Conservation (phyloP, 2,888 invertebrate genomes). For the Omphaloscelis lunosa region DNA sequence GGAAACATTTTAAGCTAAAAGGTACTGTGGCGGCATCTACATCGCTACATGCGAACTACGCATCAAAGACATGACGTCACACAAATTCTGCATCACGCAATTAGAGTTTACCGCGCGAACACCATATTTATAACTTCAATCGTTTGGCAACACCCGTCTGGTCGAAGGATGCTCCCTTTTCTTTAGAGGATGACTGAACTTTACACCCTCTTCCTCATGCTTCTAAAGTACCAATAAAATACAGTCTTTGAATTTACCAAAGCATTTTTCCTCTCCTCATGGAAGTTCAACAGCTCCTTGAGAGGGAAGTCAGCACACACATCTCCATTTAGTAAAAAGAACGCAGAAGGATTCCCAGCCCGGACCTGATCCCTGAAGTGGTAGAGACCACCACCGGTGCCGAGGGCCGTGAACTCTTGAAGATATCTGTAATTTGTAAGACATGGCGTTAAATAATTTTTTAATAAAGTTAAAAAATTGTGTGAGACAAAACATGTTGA, state of each 20-base stretch:
- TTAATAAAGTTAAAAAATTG: neutral
- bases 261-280: slow-evolving; percentile 90
- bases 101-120: too few species aligned
- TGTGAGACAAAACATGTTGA: too few species aligned
- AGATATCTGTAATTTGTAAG: slow-evolving; percentile 92
- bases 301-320: slow-evolving; percentile 99
- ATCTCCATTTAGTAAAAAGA: slow-evolving; percentile 99
- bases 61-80: too few species aligned
- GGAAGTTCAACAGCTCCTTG: slow-evolving; percentile 94
- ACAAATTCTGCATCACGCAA: too few species aligned
- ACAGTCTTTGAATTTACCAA: slow-evolving; percentile 81
- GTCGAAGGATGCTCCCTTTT: too few species aligned
- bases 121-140: too few species aligned
- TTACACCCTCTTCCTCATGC: too few species aligned
- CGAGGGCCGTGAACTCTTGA: slow-evolving; percentile 98
- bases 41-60: too few species aligned
- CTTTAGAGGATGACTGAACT: too few species aligned
- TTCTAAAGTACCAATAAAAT: neutral
- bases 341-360: slow-evolving; percentile 95
- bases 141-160: too few species aligned
- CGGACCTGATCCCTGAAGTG: slow-evolving; percentile 99
- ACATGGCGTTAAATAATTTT: neutral
- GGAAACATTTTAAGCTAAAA: too few species aligned
- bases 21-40: too few species aligned
- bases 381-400: slow-evolving; percentile 99